Evolutionary conservation across 1,140 invertebrate genomes (phyloP).

Genomic region (Rhynchophorus ferrugineus): DNA sequence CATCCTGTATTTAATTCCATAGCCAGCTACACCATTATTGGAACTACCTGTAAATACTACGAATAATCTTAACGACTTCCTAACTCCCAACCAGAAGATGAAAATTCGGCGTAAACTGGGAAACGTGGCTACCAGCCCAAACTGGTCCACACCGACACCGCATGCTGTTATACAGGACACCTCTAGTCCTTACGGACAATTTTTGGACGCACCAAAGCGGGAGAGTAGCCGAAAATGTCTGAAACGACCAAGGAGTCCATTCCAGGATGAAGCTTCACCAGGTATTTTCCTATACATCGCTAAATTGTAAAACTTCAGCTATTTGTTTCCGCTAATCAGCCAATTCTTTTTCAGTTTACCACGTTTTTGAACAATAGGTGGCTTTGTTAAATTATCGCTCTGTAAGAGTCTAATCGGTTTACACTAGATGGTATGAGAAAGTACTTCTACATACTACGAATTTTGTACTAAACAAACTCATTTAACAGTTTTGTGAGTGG

Average conservation of each 20-base stretch:
- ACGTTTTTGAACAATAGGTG: too few species aligned
- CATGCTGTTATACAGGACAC: slow-evolving; percentile 4
- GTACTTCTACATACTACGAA: too few species aligned
- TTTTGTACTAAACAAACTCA: too few species aligned
- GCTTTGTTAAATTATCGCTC: too few species aligned
- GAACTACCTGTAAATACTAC: slow-evolving; percentile 5
- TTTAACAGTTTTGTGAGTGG: too few species aligned
- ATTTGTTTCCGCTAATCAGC: too few species aligned
- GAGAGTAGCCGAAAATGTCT: slow-evolving; percentile 26
- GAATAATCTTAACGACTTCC: background rate
- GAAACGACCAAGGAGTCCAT: slow-evolving; percentile 43
- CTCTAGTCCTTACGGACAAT: slow-evolving; percentile 22
- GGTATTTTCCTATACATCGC: slow-evolving; percentile 34
- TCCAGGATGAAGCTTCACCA: slow-evolving; percentile 41
- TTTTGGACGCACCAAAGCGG: slow-evolving; percentile 28
- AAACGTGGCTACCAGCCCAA: background rate
- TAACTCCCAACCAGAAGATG: background rate
- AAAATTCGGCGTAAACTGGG: background rate
- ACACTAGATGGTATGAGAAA: too few species aligned
- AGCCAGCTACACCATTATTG: background rate
- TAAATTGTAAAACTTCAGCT: too few species aligned
- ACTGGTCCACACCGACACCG: slow-evolving; percentile 2
- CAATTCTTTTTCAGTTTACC: too few species aligned
- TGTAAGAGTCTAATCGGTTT: too few species aligned
- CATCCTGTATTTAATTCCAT: background rate